Percentiles rank a stretch among this genome's conserved stretches.
Conservation (phyloP, 2,797 vertebrate species). For the Myotis pilosus region DNA sequence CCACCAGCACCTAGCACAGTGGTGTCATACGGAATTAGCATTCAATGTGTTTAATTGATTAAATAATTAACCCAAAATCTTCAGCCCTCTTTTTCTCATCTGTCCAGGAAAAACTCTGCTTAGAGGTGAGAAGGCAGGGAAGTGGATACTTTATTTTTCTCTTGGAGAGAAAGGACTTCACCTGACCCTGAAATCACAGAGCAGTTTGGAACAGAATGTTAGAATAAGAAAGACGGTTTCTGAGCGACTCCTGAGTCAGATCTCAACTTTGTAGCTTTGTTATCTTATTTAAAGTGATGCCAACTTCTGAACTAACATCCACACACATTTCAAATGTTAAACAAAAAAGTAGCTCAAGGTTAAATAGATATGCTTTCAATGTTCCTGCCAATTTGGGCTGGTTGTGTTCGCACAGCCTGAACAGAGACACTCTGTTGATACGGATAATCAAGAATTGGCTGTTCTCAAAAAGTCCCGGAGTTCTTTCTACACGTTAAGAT, state of each 20-base stretch:
- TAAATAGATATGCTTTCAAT: neutral
- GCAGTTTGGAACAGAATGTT: neutral
- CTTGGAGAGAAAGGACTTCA: neutral
- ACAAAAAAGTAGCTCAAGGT: neutral
- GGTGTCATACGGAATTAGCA: neutral
- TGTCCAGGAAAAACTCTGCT: slow-evolving; percentile 19
- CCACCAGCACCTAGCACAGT: neutral
- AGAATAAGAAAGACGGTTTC: neutral
- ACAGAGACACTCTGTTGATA: neutral
- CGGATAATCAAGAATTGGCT: neutral
- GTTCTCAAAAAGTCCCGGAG: neutral
- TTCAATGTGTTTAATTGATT: neutral
- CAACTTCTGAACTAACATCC: slow-evolving; percentile 1
- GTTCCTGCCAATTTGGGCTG: neutral
- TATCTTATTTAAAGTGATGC: neutral
- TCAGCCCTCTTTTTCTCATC: neutral
- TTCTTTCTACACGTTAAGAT: neutral
- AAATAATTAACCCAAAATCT: neutral
- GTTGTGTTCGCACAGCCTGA: neutral
- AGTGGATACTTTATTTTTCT: neutral
- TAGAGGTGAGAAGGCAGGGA: neutral
- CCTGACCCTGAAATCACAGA: neutral
- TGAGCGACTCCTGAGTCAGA: neutral
- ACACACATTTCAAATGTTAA: slow-evolving; percentile 12
- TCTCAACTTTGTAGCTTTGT: slow-evolving; percentile 6